phyloP scores from a whole-genome alignment of 2,888 invertebrate genomes.

The Scaptomyza polygonia region DNA sequence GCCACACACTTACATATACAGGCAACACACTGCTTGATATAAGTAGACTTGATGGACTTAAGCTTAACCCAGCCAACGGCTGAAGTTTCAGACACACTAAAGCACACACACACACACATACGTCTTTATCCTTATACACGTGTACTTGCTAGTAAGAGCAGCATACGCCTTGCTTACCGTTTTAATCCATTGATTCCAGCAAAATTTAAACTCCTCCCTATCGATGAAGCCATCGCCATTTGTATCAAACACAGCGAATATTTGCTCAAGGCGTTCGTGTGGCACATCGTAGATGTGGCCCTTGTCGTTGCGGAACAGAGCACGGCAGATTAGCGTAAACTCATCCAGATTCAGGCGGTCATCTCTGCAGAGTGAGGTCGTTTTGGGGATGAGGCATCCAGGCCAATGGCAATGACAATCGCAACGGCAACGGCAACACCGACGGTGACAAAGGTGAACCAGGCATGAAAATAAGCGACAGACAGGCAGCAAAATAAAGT shows the following conservation, averaged over 20 bases:
- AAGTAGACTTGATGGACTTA: conserved; percentile 55
- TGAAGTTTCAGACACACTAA: conserved; percentile 11
- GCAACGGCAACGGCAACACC: neutral
- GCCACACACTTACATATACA: conserved; percentile 21
- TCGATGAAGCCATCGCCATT: conserved; percentile 91
- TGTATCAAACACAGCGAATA: conserved; percentile 92
- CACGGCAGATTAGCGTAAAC: conserved; percentile 92
- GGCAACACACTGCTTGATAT: conserved; percentile 35
- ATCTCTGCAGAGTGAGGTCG: conserved; percentile 86
- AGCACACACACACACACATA: conserved; percentile 7
- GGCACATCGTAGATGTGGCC: conserved; percentile 92
- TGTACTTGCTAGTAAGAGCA: conserved; percentile 2
- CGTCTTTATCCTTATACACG: neutral
- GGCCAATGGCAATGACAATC: neutral
- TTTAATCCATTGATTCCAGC: conserved; percentile 97
- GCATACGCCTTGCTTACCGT: conserved; percentile 85
- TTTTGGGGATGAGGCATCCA: neutral
- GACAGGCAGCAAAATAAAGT: conserved; percentile 50
- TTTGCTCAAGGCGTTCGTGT: conserved; percentile 89
- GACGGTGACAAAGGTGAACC: conserved; percentile 46
- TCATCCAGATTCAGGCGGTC: conserved; percentile 91
- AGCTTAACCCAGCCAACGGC: conserved; percentile 37
- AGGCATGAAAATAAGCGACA: conserved; percentile 59
- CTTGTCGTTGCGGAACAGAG: conserved; percentile 93
- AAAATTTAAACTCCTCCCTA: conserved; percentile 92